Base-by-base conservation (phyloP, 2,888 invertebrate genomes). In the Callosobruchus maculatus region DNA sequence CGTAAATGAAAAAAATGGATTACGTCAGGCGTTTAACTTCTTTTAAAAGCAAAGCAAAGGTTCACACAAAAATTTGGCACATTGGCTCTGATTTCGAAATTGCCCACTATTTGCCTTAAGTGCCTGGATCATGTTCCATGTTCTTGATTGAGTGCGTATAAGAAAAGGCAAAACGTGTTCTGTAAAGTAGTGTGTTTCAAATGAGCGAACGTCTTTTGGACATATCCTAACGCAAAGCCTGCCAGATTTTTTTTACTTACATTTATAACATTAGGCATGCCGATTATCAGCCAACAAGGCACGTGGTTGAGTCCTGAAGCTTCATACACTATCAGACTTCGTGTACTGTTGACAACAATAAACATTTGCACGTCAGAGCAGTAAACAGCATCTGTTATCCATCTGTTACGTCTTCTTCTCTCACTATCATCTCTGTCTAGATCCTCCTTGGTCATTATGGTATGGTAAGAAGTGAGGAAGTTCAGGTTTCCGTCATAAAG, bases 331-430 rank as follows among this genome's bases (percentile, higher is more conserved):
- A 89, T 89, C 70, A 92, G 83, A 80, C 90, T 91, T 76, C 92
- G 88, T 74, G 92, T 90, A 0, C 91, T 90, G 2, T 90, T 89
- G 0, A 90, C 87, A 69, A 91, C 83, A 30, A 90, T 81, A 70
- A 92, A 84, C 80, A 88, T 88, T 73, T 89, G 87, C 2, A 89
- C 88, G 78, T 92, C 91, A 85, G 89, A 84, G 21, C 87, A 84
- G 82, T 90, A 91, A 2, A 91, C 82, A 0, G 89, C 91, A 78
- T 92, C 92, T 0, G 92, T 92, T 1, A 92, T 88, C 92, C 92
- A 92, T 0, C 90, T 18, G 89, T 83, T 81, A 81, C 82, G 73
- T 78, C 83, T 77, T 82, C 85, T 76, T 79, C 85, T 71, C 70
- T 84, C 83, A 76, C 84, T 83, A 72, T 84, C 85, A 69, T 83